These are phyloP conservation scores for Malacoraja senta DNA, from an alignment of 2,797 vertebrate genomes.

Conservation along the genomic window DNA sequence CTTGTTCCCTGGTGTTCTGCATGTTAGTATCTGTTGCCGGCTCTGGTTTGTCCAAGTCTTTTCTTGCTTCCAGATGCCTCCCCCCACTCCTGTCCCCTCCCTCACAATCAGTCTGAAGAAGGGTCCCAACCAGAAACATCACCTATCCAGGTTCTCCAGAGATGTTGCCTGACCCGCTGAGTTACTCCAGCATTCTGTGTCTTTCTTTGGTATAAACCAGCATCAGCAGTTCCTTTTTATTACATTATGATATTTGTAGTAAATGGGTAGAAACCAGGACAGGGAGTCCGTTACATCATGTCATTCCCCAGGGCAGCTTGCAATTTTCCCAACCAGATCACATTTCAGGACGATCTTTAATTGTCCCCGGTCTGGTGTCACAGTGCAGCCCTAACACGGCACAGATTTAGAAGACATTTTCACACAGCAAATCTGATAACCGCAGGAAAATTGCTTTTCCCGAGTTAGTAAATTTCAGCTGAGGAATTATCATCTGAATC, in stretches of 20 bases:
- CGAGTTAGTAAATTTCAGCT: background rate
- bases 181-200: too few relatives aligned
- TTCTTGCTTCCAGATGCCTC: too few relatives aligned
- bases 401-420: constrained; percentile 4
- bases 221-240: too few relatives aligned
- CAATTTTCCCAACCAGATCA: background rate
- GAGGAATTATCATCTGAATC: background rate
- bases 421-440: background rate
- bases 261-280: background rate
- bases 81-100: too few relatives aligned
- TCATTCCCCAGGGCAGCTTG: background rate
- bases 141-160: too few relatives aligned
- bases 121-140: too few relatives aligned
- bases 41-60: too few relatives aligned
- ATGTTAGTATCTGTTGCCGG: too few relatives aligned
- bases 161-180: too few relatives aligned
- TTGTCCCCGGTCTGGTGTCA: background rate
- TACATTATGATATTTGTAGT: background rate
- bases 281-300: background rate
- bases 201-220: too few relatives aligned
- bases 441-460: background rate
- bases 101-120: too few relatives aligned
- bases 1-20: too few relatives aligned
- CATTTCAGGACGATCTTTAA: background rate
- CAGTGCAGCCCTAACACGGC: background rate